Evolutionary conservation across 2,888 invertebrate species (phyloP), one percentile per base, ranked within the genome.

Genomic region (Lumbricus terrestris): DNA sequence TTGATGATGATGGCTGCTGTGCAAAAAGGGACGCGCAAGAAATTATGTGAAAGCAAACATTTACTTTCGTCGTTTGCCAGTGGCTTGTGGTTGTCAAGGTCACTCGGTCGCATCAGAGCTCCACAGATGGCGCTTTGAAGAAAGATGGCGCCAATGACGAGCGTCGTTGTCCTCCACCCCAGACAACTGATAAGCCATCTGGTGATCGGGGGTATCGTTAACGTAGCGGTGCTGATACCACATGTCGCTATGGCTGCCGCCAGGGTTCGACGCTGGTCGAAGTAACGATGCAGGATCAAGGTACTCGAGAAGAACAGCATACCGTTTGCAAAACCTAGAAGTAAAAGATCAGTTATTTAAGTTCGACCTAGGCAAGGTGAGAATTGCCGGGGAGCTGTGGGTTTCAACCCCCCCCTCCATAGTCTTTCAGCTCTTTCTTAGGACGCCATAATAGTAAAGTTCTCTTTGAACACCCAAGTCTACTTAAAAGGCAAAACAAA

Each of bases 101-200:
- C n/a, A 69, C 11, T 69, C 85, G 85, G 85, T 23, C 85, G 35
- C 85, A 85, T 85, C 11, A 85, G 34, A 34, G 85, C 4, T 85
- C 20, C 85, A 15, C 85, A 6, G 35, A 85, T 34, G 13, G 37
- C 35, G 85, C 37, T 85, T 33, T 85, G 85, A 85, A 85, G 85
- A 23, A 35, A 85, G 20, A 85, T 35, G 35, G 35, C 85, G 85
- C n/a, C 16, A 33, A 85, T 23, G 85, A 37, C 85, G 16, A 85
- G 85, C 85, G n/a, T 85, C 85, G 85, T 85, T 37, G 85, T 85
- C 16, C 35, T 34, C 85, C 85, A 85, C 13, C 85, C 85, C 35
- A 34, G 20, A 35, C 34, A 34, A 37, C 85, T 85, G 35, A 37
- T 11, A 18, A 85, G 85, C 85, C 85, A 85, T 35, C 85, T 34